Conservation (phyloP, 2,888 invertebrate genomes). For the Coecobrya sp. region DNA sequence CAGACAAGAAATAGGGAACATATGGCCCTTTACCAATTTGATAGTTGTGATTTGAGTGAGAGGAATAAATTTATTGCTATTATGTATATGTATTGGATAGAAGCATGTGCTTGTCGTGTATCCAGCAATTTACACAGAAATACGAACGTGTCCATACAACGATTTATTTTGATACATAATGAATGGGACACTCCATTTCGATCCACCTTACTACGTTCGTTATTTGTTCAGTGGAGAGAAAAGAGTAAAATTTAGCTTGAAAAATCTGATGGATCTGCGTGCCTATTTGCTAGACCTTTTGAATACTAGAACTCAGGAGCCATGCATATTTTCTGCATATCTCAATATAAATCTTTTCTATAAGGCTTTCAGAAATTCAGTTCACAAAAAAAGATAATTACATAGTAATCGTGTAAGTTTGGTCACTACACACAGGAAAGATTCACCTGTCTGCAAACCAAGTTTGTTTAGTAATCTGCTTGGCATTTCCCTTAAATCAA, state of each 20-base stretch:
- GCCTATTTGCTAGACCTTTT: neutral
- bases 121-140: neutral
- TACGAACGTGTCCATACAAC: neutral
- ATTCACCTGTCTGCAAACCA: constrained; percentile 61
- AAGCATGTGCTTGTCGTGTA: neutral
- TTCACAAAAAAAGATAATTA: constrained; percentile 33
- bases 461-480: neutral
- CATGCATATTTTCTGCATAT: neutral
- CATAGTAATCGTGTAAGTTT: constrained; percentile 35
- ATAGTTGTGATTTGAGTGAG: constrained; percentile 26
- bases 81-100: no score
- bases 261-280: constrained; percentile 65
- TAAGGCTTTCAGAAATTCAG: neutral
- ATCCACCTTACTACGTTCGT: neutral
- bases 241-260: constrained; percentile 53
- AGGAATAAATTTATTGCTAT: neutral
- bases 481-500: constrained; percentile 22
- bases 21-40: constrained; percentile 21
- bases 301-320: no score
- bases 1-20: constrained; percentile 28
- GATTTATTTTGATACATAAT: constrained; percentile 48
- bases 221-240: neutral
- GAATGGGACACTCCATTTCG: constrained; percentile 51
- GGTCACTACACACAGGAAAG: neutral
- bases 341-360: constrained; percentile 38